Evolutionary conservation across 2,888 invertebrate species (phyloP).

Genomic region (Eupithecia subfuscata): DNA sequence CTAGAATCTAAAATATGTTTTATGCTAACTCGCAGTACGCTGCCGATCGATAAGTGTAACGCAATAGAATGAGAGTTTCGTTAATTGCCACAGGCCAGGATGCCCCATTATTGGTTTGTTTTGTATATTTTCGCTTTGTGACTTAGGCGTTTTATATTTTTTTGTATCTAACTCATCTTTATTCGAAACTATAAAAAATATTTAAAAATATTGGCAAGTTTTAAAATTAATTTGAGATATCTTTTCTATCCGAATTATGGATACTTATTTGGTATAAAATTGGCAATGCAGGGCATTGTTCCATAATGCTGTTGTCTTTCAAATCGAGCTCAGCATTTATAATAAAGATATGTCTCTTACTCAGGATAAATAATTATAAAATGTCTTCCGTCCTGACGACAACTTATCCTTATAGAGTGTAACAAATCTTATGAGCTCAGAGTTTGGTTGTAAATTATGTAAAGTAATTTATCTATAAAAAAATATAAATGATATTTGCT

Average conservation of each 20-base stretch:
- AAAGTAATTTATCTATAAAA: slow-evolving; percentile 18
- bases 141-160: background rate
- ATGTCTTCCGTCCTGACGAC: slow-evolving; percentile 10
- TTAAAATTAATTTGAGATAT: background rate
- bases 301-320: slow-evolving; percentile 1
- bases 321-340: background rate
- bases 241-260: background rate
- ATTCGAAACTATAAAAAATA: background rate
- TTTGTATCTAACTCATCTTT: slow-evolving; percentile 1
- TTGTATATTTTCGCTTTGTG: background rate
- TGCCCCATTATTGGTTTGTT: background rate
- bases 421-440: slow-evolving; percentile 22
- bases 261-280: background rate
- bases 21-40: background rate
- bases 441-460: slow-evolving; percentile 19
- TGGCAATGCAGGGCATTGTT: background rate
- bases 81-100: too few relatives aligned
- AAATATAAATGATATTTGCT: slow-evolving; percentile 26
- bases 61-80: background rate
- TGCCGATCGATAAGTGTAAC: background rate
- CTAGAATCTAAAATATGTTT: background rate
- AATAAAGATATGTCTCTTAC: background rate
- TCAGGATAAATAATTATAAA: background rate
- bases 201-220: background rate
- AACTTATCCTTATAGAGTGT: background rate